Base-by-base conservation (phyloP, 2,888 invertebrate genomes). In the Netelia virgata region DNA sequence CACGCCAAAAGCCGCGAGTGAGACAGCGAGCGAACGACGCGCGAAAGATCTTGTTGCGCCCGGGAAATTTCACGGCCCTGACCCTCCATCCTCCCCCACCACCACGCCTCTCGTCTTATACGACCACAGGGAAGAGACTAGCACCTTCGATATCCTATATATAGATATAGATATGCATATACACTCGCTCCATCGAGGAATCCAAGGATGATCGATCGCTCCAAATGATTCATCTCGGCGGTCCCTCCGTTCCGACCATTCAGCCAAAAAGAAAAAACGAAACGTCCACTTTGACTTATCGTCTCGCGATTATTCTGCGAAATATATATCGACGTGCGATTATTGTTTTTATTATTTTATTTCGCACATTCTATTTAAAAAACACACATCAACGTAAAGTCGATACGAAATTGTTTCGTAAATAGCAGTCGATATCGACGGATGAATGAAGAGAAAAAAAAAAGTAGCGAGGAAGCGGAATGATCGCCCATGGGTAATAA, bases 161-260 rank as follows among this genome's bases (percentile, higher is more conserved):
- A 55, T 55, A 55, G 0, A 55, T 55, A 55, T 18, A 57, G 10
- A 6, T 57, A 57, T 9, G 8, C n/a, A 18, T 57, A 69, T 55
- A 50, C 16, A 55, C 41, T 69, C 28, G 43, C 50, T 74, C 47
- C 78, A 55, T 74, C 69, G 64, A 64, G 64, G 68, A 69, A 74
- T 74, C 68, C 83, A 18, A 61, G 78, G 74, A 83, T 83, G 83
- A 83, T 83, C 83, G 83, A 83, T 83, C 78, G 83, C 70, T 69
- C 64, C 63, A 64, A 64, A 75, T 83, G 78, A 83, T 83, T 79
- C 74, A 83, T 83, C 75, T 75, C 75, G 75, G 9, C 75, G 75
- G 9, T 63, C 8, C 28, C 63, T 64, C 55, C 75, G 55, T 18
- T 16, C 64, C 61, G 63, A 10, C 18, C 61, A 59, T 11, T 57